A percentile compares a stretch with the other conserved stretches of the same genome.
Conservation (phyloP, 2,113 vertebrate genomes). For the Aegotheles bennettii region DNA sequence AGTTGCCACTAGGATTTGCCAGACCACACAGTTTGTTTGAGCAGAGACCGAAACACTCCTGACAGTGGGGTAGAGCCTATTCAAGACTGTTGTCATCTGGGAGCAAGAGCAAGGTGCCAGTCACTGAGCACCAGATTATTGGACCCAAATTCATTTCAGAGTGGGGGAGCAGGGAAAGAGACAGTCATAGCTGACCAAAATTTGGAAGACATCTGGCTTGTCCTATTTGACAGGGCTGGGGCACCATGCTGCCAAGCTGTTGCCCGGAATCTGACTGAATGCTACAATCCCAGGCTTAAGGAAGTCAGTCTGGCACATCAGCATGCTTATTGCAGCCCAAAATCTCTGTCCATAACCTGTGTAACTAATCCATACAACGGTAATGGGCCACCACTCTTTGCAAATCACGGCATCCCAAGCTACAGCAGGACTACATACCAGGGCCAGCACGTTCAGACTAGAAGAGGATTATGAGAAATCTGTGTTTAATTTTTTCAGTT, state of each 20-base stretch:
- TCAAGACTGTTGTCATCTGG: not conserved
- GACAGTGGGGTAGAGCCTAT: not conserved
- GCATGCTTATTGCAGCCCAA: not conserved
- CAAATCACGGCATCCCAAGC: not conserved
- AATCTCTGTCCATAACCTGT: not conserved
- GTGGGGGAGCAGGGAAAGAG: not conserved
- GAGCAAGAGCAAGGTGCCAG: not conserved
- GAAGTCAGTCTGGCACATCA: not conserved
- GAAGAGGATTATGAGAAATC: not conserved
- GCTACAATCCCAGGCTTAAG: not conserved
- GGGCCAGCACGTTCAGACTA: not conserved
- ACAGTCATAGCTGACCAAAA: not conserved
- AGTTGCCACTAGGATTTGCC: not conserved
- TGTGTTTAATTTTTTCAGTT: not conserved
- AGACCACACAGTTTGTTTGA: not conserved
- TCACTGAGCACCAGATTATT: not conserved
- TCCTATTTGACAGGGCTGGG: not conserved
- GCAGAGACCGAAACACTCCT: not conserved
- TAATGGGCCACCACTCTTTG: not conserved
- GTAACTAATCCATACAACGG: not conserved
- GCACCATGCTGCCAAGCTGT: not conserved
- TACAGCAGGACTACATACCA: fast-evolving
- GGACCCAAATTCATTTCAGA: not conserved
- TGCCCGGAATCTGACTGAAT: not conserved
- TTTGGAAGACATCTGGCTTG: not conserved